A percentile compares a stretch with the other conserved stretches of the same genome.
phyloP scores from a whole-genome alignment of 2,797 vertebrate genomes.

The Pangasius macronema region DNA sequence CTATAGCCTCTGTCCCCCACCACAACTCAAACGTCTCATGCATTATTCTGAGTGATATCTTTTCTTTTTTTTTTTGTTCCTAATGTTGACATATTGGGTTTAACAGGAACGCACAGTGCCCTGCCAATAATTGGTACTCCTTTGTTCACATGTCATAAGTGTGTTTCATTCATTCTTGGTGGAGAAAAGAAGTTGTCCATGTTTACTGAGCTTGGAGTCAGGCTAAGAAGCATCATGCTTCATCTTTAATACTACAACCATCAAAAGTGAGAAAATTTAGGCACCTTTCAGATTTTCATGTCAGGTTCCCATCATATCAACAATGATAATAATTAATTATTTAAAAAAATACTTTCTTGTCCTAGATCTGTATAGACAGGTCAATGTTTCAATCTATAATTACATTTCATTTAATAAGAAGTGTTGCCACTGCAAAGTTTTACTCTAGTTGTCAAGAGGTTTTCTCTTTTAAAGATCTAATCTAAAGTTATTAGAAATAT shows the following conservation, averaged over 20 bases:
- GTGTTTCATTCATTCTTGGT: constrained; percentile 68
- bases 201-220: constrained; percentile 66
- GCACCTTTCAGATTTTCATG: neutral
- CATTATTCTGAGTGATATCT: constrained; percentile 74
- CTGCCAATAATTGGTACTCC: constrained; percentile 70
- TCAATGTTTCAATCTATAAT: neutral
- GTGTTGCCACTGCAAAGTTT: neutral
- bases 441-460: neutral
- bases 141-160: constrained; percentile 73
- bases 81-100: constrained; percentile 70
- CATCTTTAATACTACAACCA: neutral
- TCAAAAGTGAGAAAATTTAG: neutral
- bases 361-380: neutral
- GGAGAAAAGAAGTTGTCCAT: constrained; percentile 63
- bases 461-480: neutral
- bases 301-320: neutral
- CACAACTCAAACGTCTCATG: constrained; percentile 75
- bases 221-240: constrained; percentile 54
- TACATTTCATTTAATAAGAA: neutral
- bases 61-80: constrained; percentile 66
- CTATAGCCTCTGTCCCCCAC: constrained; percentile 53
- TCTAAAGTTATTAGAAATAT: neutral
- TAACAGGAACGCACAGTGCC: constrained; percentile 68
- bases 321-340: neutral
- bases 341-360: neutral